Evolutionary conservation across 2,113 vertebrate species (phyloP).

Genomic region (Atlantisia rogersi): DNA sequence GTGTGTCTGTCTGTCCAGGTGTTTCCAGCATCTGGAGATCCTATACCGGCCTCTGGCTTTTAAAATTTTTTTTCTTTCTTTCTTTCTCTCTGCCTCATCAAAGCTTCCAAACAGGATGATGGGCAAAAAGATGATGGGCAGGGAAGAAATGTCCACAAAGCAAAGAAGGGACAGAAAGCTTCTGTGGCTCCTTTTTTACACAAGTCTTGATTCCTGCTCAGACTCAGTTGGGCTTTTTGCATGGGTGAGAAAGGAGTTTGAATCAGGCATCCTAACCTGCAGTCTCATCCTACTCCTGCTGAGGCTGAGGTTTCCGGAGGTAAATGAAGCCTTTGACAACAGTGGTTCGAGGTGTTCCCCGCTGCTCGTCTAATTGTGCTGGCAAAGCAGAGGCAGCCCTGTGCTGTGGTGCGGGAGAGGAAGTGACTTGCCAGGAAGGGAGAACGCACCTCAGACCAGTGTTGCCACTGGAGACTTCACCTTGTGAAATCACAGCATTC

Average conservation of each 20-base stretch:
- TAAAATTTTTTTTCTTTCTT: not conserved
- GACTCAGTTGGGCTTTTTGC: not conserved
- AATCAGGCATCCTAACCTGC: not conserved
- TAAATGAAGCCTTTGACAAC: not conserved
- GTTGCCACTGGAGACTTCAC: not conserved
- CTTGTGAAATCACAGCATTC: fast-evolving
- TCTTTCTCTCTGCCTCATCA: not conserved
- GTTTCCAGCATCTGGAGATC: not conserved
- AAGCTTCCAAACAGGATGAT: not conserved
- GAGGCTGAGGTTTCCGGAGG: not conserved
- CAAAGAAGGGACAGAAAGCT: not conserved
- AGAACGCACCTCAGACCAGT: not conserved
- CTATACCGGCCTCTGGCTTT: not conserved
- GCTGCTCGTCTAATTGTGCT: not conserved
- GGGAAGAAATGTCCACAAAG: not conserved
- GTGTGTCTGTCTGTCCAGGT: not conserved
- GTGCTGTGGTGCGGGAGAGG: not conserved
- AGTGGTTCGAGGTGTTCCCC: not conserved
- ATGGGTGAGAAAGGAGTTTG: not conserved
- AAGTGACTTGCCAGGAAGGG: not conserved
- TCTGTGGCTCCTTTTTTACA: not conserved
- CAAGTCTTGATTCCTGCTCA: not conserved
- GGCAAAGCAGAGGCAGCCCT: not conserved
- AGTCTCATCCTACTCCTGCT: not conserved
- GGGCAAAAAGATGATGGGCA: not conserved